Base-by-base conservation (phyloP, 2,113 vertebrate genomes). In the Manacus vitellinus region DNA sequence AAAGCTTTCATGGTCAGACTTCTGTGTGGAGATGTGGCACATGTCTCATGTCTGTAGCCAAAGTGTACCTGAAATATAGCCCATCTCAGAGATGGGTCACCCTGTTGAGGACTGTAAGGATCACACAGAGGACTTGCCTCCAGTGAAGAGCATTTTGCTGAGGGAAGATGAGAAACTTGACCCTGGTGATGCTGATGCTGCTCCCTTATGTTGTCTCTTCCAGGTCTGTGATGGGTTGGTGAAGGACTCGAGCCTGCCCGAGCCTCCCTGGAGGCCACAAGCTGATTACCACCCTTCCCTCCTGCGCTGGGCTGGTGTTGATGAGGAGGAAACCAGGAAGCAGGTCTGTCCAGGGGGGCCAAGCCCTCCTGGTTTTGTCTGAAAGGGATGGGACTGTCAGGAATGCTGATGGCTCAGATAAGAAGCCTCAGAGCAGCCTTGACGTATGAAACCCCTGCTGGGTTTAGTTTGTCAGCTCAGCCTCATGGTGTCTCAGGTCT, bases 251-350 rank as follows among this genome's bases (percentile, higher is more conserved):
- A 91, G 90, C 89, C 91, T 47, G 4, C 49, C 88, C 3, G 59
- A 49, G 35, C 58, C 65, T 75, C 85, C 41, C 11, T 94, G 52
- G 90, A 75, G 74, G 70, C 83, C 33, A 30, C 94, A 46, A 19
- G 37, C 91, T 31, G 55, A 96, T 79, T 74, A 63, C 87, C 97
- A 51, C 35, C 63, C 84, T 71, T 41, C 95, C 8, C 86, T 74
- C 17, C 25, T 95, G 5, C 94, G 98, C 76, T 98, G 98, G 98
- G 97, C 98, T 92, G 98, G 97, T 54, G 88, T 89, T 33, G 98
- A 99, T 79, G 90, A 96, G 72, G 99, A 99, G 88, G 98, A 99
- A 73, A 91, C 97, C 37, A 99, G 97, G 96, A 99, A 98, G 91
- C 98, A 99, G 98, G 99, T 99, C 91, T 61, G 95, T 92, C 59